These are phyloP conservation scores for Holacanthus passer DNA, from an alignment of 2,113 vertebrate species.

Conservation along the genomic window DNA sequence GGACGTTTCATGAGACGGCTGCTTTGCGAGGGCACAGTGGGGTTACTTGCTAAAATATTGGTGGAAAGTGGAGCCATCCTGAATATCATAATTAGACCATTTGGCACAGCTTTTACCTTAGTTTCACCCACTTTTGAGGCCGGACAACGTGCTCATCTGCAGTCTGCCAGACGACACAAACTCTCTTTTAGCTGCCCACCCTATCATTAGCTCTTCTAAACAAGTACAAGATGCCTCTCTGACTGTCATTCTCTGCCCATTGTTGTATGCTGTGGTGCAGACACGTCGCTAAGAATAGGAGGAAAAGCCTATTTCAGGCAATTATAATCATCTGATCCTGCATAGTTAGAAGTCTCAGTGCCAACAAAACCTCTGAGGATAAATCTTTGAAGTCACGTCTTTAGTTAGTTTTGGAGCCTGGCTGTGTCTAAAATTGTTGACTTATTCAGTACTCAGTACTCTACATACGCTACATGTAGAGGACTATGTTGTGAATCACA, in stretches of 20 bases:
- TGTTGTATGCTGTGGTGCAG: slow-evolving; percentile 69
- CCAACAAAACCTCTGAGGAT: slow-evolving; percentile 26
- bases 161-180: slow-evolving; percentile 72
- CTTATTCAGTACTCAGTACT: not conserved
- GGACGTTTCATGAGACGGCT: slow-evolving; percentile 53
- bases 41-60: slow-evolving; percentile 57
- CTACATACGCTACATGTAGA: not conserved
- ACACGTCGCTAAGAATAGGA: slow-evolving; percentile 60
- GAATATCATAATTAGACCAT: slow-evolving; percentile 67
- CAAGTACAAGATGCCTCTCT: slow-evolving; percentile 56
- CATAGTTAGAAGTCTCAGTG: slow-evolving; percentile 53
- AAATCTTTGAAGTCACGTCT: slow-evolving; percentile 43
- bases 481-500: not conserved
- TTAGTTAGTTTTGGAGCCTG: not conserved
- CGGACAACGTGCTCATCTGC: slow-evolving; percentile 61
- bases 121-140: slow-evolving; percentile 56
- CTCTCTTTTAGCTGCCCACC: slow-evolving; percentile 60
- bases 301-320: slow-evolving; percentile 63
- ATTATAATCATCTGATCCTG: slow-evolving; percentile 62
- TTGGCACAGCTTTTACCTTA: slow-evolving; percentile 45
- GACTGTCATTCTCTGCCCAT: slow-evolving; percentile 58
- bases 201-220: slow-evolving; percentile 76
- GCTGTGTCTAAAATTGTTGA: not conserved
- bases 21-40: slow-evolving; percentile 46
- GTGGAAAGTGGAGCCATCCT: slow-evolving; percentile 60